Conservation (phyloP, 2,113 vertebrate species). For the Spermophilus dauricus region DNA sequence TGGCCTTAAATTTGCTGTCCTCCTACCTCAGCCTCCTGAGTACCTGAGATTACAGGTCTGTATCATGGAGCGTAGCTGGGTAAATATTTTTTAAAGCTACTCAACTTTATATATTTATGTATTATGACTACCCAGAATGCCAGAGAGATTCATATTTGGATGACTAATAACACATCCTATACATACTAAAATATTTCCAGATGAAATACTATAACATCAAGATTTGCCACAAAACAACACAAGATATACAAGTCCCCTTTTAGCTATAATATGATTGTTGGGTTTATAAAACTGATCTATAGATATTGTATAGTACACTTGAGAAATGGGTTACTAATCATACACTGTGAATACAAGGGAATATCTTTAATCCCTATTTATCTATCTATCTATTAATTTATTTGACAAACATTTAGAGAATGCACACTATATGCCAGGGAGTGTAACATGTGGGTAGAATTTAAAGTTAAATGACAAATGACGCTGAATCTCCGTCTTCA, state of each 20-base stretch:
- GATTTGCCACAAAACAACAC: not conserved
- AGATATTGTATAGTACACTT: not conserved
- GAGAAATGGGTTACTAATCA: conserved; percentile 39
- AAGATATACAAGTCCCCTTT: not conserved
- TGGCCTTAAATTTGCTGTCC: no score
- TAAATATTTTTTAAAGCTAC: not conserved
- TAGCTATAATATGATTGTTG: not conserved
- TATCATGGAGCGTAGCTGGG: no score
- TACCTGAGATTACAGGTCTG: no score
- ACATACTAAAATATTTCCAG: conserved; percentile 26
- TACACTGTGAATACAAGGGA: not conserved
- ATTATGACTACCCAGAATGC: not conserved
- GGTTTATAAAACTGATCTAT: conserved; percentile 39
- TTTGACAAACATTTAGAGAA: conserved; percentile 30
- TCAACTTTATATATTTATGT: not conserved
- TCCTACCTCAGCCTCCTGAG: no score
- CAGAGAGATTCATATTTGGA: conserved; percentile 2
- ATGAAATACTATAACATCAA: conserved; percentile 11
- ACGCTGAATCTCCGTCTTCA: not conserved
- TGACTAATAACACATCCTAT: conserved; percentile 32
- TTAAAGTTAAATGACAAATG: conserved; percentile 42
- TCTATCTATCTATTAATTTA: not conserved
- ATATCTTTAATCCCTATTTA: not conserved
- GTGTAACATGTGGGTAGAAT: not conserved
- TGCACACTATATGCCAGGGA: not conserved